A percentile compares a stretch with the other conserved stretches of the same genome.
phyloP scores from a whole-genome alignment of 2,797 vertebrate species.

The Malurus splendens region DNA sequence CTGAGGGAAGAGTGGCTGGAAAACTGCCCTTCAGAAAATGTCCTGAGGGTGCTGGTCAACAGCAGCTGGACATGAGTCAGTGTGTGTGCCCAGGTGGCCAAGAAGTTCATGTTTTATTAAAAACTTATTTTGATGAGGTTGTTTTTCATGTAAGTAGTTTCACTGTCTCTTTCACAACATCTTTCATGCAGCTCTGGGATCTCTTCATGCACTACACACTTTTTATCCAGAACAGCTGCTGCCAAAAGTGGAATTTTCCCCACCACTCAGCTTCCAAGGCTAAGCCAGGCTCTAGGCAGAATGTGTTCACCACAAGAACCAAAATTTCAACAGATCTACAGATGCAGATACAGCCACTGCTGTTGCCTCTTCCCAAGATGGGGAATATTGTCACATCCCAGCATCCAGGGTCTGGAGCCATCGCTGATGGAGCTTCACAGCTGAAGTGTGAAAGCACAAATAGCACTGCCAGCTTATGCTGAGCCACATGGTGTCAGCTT shows the following conservation, averaged over 20 bases:
- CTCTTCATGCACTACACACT: neutral
- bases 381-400: neutral
- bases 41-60: neutral
- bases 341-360: neutral
- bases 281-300: neutral
- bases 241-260: neutral
- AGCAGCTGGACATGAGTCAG: neutral
- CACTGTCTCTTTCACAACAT: neutral
- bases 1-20: neutral
- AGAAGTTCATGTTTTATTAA: neutral
- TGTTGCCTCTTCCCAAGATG: neutral
- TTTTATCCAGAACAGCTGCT: neutral
- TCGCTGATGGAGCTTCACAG: neutral
- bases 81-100: neutral
- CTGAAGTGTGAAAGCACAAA: conserved; percentile 25
- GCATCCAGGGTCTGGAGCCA: neutral
- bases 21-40: neutral
- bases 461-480: conserved; percentile 3
- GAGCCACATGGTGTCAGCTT: conserved; percentile 1
- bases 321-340: neutral
- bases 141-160: neutral
- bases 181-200: neutral
- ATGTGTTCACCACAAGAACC: neutral
- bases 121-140: neutral
- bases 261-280: neutral